Percentiles rank a stretch among this genome's conserved stretches.
These are phyloP conservation scores for Sturnira hondurensis DNA, from an alignment of 2,113 vertebrate genomes.

Conservation along the genomic window DNA sequence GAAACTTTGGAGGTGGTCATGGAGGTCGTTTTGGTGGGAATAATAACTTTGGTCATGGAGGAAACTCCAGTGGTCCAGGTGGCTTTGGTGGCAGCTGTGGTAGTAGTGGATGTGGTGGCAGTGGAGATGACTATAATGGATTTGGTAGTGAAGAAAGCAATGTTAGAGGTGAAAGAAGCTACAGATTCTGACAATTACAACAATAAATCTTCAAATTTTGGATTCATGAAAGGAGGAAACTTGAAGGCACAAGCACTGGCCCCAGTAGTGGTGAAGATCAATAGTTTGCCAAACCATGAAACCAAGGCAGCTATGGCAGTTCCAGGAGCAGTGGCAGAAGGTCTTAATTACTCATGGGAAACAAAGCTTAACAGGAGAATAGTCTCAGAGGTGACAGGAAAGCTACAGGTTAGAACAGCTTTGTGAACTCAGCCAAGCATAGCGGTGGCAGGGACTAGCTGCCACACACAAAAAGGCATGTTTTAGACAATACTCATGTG, in stretches of 20 bases:
- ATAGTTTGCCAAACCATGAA: neutral
- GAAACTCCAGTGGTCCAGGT: neutral
- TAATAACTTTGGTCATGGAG: neutral
- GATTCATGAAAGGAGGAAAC: neutral
- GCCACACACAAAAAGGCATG: neutral
- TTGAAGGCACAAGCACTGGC: slow-evolving; percentile 5
- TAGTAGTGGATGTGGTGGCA: neutral
- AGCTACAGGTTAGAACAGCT: slow-evolving; percentile 84
- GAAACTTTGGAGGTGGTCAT: neutral
- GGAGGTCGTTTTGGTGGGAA: neutral
- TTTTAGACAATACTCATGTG: neutral
- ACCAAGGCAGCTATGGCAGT: neutral
- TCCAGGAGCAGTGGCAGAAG: slow-evolving; percentile 75
- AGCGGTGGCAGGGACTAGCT: slow-evolving; percentile 48
- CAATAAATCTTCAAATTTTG: neutral
- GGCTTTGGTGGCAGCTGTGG: neutral
- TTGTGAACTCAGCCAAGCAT: neutral
- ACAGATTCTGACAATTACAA: neutral
- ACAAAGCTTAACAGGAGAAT: slow-evolving; percentile 94
- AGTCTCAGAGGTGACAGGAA: slow-evolving; percentile 91
- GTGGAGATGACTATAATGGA: neutral
- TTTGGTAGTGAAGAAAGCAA: neutral
- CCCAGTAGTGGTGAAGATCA: slow-evolving; percentile 73
- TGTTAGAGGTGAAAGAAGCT: neutral
- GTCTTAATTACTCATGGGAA: slow-evolving; percentile 79